These are phyloP conservation scores for Amiota communis DNA, from an alignment of 2,888 invertebrate genomes.

Conservation along the genomic window DNA sequence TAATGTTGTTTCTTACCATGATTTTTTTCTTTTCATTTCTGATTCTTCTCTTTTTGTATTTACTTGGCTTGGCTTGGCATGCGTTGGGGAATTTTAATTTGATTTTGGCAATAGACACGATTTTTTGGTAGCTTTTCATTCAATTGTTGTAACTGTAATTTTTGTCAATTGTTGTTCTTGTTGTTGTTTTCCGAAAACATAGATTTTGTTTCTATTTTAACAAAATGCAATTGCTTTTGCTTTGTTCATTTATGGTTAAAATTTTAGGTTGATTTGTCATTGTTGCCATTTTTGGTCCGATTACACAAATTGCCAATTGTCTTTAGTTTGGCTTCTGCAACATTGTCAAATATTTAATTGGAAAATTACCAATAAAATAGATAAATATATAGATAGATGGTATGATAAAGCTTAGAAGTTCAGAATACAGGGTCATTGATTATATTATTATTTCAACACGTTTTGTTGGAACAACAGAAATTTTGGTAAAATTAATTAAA, in stretches of 20 bases:
- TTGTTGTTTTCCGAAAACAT: constrained; percentile 49
- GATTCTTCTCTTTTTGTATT: constrained; percentile 37
- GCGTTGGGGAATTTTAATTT: constrained; percentile 68
- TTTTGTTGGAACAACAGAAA: no score
- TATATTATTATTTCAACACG: no score
- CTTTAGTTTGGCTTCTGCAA: background rate
- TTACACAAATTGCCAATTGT: constrained; percentile 25
- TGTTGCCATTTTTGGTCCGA: constrained; percentile 9
- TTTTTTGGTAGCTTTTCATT: constrained; percentile 47
- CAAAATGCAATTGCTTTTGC: background rate
- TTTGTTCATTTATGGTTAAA: background rate
- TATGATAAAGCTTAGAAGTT: no score
- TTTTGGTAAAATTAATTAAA: no score
- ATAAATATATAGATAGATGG: no score
- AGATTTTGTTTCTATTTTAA: background rate
- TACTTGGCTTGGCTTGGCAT: constrained; percentile 47
- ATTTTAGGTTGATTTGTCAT: no score
- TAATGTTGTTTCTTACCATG: background rate
- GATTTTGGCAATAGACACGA: constrained; percentile 68
- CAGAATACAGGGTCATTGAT: no score
- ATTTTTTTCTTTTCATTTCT: constrained; percentile 15
- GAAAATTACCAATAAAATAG: background rate
- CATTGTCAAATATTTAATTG: background rate
- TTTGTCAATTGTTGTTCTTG: constrained; percentile 44
- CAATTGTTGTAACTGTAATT: constrained; percentile 42